Conservation (phyloP, 1,140 invertebrate genomes). For the Trialeurodes vaporariorum region DNA sequence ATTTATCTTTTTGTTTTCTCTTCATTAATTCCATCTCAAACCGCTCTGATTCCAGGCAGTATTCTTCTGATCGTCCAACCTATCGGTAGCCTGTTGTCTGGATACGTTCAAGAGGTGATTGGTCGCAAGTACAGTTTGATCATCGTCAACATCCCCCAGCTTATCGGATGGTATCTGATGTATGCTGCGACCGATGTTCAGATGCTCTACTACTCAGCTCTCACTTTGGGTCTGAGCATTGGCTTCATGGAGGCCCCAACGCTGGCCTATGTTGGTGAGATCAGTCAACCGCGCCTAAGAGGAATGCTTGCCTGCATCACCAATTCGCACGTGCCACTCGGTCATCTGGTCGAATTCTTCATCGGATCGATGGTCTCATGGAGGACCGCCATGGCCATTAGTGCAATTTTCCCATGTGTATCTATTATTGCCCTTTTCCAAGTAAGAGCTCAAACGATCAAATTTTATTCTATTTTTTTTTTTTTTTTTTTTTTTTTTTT, state of each 20-base stretch:
- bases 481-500: neutral
- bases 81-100: slow-evolving; percentile 21
- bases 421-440: slow-evolving; percentile 11
- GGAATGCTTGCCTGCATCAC: slow-evolving; percentile 25
- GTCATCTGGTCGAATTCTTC: slow-evolving; percentile 22
- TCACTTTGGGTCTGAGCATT: slow-evolving; percentile 30
- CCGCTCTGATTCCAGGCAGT: slow-evolving; percentile 16
- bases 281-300: slow-evolving; percentile 33
- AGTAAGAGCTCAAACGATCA: too few species aligned
- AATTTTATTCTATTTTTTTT: too few species aligned
- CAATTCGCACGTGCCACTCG: slow-evolving; percentile 23
- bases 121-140: slow-evolving; percentile 22
- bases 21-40: too few species aligned
- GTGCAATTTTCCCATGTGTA: slow-evolving; percentile 15
- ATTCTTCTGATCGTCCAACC: slow-evolving; percentile 19
- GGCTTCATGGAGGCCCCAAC: slow-evolving; percentile 43
- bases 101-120: slow-evolving; percentile 19
- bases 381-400: slow-evolving; percentile 13
- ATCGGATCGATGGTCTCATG: slow-evolving; percentile 20
- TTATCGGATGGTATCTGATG: slow-evolving; percentile 21
- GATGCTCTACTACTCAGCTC: slow-evolving; percentile 19
- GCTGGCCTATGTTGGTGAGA: slow-evolving; percentile 42
- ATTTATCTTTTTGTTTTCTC: too few species aligned
- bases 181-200: slow-evolving; percentile 12
- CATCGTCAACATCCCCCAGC: slow-evolving; percentile 20